Conservation (phyloP, 2,797 vertebrate genomes). For the Acanthurus lineatus region DNA sequence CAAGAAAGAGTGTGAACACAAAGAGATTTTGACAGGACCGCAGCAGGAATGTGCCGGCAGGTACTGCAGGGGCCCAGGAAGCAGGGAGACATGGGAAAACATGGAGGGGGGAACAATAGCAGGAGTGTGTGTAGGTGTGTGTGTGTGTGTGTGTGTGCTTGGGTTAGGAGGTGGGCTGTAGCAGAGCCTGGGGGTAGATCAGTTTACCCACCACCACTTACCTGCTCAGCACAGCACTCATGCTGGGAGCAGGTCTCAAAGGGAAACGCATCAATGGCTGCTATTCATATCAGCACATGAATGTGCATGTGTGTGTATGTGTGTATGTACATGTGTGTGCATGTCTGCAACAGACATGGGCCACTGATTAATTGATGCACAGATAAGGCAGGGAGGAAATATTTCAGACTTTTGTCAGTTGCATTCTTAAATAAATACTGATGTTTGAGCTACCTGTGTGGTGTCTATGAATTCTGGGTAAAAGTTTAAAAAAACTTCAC, state of each 20-base stretch:
- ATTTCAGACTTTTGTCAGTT: slow-evolving; percentile 52
- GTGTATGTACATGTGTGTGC: slow-evolving; percentile 27
- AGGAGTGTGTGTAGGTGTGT: slow-evolving; percentile 35
- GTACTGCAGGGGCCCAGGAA: slow-evolving; percentile 79
- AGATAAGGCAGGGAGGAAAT: slow-evolving; percentile 64
- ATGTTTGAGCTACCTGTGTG: slow-evolving; percentile 34
- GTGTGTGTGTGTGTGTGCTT: slow-evolving; percentile 41
- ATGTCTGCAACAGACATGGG: slow-evolving; percentile 32
- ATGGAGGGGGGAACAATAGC: slow-evolving; percentile 61
- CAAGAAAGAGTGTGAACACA: slow-evolving; percentile 72
- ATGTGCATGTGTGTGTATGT: slow-evolving; percentile 30
- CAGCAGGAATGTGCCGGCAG: slow-evolving; percentile 77
- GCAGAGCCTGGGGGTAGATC: slow-evolving; percentile 56
- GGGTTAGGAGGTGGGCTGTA: slow-evolving; percentile 38
- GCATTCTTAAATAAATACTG: slow-evolving; percentile 43
- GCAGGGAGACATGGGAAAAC: slow-evolving; percentile 73
- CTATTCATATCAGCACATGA: slow-evolving; percentile 74
- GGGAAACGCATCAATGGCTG: slow-evolving; percentile 70
- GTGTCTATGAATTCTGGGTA: slow-evolving; percentile 13
- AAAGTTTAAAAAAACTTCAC: slow-evolving; percentile 3
- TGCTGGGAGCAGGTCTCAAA: slow-evolving; percentile 66
- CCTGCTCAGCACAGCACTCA: slow-evolving; percentile 71
- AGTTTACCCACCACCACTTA: slow-evolving; percentile 75
- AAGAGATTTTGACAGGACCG: slow-evolving; percentile 62
- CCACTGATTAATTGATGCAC: slow-evolving; percentile 66